Conservation (phyloP, 2,113 vertebrate genomes). For the Pica pica region DNA sequence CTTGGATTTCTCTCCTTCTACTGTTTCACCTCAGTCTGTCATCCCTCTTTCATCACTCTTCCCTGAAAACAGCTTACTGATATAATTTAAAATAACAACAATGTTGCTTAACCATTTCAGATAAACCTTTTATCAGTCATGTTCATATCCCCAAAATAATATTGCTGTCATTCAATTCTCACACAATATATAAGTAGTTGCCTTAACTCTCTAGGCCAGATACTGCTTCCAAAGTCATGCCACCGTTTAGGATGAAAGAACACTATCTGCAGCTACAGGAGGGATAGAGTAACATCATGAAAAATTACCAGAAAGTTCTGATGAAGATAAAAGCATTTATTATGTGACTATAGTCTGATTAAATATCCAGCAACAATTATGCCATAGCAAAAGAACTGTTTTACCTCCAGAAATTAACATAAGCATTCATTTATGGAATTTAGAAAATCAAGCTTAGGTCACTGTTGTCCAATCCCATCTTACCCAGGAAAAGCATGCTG, state of each 20-base stretch:
- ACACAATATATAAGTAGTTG: not conserved
- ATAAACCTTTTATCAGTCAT: not conserved
- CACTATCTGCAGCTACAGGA: not conserved
- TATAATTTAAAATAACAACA: not conserved
- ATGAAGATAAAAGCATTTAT: not conserved
- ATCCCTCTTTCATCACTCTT: not conserved
- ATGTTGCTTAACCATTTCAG: not conserved
- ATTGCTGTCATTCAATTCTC: not conserved
- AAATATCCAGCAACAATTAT: not conserved
- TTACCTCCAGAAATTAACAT: not conserved
- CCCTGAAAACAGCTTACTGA: not conserved
- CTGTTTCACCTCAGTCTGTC: not conserved
- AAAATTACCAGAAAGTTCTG: not conserved
- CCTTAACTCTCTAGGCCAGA: not conserved
- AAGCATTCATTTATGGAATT: not conserved
- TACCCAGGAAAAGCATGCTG: not conserved
- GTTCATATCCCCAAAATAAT: not conserved
- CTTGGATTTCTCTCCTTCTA: not conserved
- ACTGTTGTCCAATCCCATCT: not conserved
- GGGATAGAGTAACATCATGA: not conserved
- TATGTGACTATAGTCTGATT: not conserved
- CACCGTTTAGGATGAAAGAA: not conserved
- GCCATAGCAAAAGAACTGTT: not conserved
- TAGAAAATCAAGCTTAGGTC: not conserved
- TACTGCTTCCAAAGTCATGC: not conserved